phyloP scores from a whole-genome alignment of 2,113 vertebrate species.

The Alces alces region DNA sequence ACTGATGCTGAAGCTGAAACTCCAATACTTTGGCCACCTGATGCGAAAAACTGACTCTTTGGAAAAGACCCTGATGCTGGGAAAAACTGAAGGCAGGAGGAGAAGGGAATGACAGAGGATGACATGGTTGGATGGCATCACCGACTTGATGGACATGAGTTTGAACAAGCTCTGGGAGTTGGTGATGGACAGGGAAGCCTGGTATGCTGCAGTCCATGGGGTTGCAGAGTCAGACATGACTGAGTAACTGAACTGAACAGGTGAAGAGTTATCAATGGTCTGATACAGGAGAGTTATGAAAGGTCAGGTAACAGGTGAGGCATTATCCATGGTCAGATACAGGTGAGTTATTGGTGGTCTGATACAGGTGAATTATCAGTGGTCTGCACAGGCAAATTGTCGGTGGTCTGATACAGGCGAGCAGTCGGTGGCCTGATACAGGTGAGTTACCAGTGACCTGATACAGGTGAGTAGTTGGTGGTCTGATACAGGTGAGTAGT shows the following conservation, averaged over 20 bases:
- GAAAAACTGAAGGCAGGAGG: not conserved
- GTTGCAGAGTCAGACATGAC: not conserved
- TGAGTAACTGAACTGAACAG: not conserved
- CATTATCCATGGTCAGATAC: too few relatives aligned
- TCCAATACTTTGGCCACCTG: not conserved
- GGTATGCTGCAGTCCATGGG: not conserved
- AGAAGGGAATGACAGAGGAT: not conserved
- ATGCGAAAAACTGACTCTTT: accelerated
- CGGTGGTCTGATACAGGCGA: too few relatives aligned
- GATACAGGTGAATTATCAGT: too few relatives aligned
- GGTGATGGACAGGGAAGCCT: not conserved
- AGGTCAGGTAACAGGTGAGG: not conserved
- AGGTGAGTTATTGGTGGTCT: not conserved
- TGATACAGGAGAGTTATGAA: not conserved
- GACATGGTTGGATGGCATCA: not conserved
- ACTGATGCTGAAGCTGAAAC: not conserved
- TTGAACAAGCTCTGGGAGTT: not conserved
- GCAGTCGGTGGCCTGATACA: too few relatives aligned
- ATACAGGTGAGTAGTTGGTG: too few relatives aligned
- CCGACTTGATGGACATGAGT: not conserved
- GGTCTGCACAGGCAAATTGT: too few relatives aligned
- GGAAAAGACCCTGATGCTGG: not conserved
- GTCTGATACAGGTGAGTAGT: too few relatives aligned
- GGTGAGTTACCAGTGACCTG: too few relatives aligned
- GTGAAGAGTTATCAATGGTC: not conserved